Conservation (phyloP, 53 echinoderm and acorn worm genomes). For the Zoroaster sp. region DNA sequence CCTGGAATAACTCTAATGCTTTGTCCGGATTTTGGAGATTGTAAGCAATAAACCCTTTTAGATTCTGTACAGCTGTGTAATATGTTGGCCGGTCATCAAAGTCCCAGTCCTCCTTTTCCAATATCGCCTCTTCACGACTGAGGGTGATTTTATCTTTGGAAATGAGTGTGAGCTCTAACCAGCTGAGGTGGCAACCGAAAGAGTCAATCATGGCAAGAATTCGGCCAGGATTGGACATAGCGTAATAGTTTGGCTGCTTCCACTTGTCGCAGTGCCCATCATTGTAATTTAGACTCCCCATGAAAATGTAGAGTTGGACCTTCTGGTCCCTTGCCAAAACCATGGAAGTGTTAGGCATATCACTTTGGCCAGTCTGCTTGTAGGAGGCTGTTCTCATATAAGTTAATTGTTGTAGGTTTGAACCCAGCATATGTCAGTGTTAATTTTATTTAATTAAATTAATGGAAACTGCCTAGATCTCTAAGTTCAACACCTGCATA, state of each 20-base stretch:
- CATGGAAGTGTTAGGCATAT: too few relatives aligned
- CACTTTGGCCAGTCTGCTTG: too few relatives aligned
- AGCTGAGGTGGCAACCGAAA: constrained; percentile 78
- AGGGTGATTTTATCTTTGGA: constrained; percentile 12
- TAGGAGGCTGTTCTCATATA: too few relatives aligned
- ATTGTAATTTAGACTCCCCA: not conserved
- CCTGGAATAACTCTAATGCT: constrained; percentile 56
- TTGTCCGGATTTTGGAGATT: constrained; percentile 54
- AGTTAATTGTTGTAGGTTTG: too few relatives aligned
- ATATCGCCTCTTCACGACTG: constrained; percentile 11
- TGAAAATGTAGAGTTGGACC: not conserved
- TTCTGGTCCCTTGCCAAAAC: too few relatives aligned
- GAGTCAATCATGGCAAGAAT: constrained; percentile 29
- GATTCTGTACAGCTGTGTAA: constrained; percentile 69
- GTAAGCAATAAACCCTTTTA: constrained; percentile 82
- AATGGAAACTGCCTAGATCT: too few relatives aligned
- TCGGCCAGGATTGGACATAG: not conserved
- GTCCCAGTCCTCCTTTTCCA: constrained; percentile 61
- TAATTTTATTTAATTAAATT: too few relatives aligned
- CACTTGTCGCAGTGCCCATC: too few relatives aligned
- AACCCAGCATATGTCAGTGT: too few relatives aligned
- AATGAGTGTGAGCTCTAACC: constrained; percentile 72
- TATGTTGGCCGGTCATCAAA: constrained; percentile 67
- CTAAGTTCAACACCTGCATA: too few relatives aligned
- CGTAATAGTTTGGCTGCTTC: not conserved